Conservation (phyloP, 2,888 invertebrate species). For the Cetonia aurata region DNA sequence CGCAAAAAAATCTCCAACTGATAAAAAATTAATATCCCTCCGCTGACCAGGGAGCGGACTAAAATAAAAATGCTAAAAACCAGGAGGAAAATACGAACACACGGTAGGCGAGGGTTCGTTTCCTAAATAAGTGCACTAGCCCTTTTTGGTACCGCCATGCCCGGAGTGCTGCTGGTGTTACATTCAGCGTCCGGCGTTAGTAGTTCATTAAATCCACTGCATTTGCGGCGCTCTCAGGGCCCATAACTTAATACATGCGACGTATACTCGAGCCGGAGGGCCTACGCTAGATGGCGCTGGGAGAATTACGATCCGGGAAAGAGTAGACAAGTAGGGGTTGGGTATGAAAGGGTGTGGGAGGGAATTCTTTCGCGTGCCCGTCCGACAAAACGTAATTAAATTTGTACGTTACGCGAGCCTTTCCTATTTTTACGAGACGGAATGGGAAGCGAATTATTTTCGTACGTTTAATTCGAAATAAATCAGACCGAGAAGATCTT, state of each 20-base stretch:
- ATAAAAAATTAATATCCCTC: too few relatives aligned
- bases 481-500: too few relatives aligned
- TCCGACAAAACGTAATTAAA: constrained; percentile 5
- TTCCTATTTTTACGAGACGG: not conserved
- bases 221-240: not conserved
- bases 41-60: too few relatives aligned
- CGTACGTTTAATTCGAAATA: too few relatives aligned
- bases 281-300: not conserved
- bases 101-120: not conserved
- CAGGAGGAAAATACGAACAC: not conserved
- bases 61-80: too few relatives aligned
- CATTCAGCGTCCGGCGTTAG: constrained; percentile 18
- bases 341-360: too few relatives aligned
- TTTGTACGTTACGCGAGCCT: not conserved
- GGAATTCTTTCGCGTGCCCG: not conserved
- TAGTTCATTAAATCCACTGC: constrained; percentile 29
- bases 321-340: too few relatives aligned
- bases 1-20: too few relatives aligned
- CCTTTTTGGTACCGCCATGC: not conserved
- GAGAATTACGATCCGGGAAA: constrained; percentile 7
- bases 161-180: constrained; percentile 3
- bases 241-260: constrained; percentile 23
- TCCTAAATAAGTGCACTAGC: constrained; percentile 19
- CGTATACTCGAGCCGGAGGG: not conserved
- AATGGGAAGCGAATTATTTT: too few relatives aligned